These are phyloP conservation scores for Gambusia affinis DNA, from an alignment of 2,113 vertebrate species.

Conservation along the genomic window DNA sequence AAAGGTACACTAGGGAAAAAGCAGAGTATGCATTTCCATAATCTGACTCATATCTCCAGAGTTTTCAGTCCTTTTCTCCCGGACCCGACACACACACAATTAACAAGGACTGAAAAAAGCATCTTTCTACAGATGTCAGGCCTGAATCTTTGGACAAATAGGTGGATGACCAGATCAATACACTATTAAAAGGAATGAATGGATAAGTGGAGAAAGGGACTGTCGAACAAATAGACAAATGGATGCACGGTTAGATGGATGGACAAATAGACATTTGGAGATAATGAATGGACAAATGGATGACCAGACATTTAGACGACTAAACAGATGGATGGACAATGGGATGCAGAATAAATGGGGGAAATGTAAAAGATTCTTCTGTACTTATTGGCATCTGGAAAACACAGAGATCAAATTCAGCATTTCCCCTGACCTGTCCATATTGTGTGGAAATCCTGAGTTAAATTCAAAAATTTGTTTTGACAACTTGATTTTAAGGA, in stretches of 20 bases:
- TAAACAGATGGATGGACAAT: neutral
- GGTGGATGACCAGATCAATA: neutral
- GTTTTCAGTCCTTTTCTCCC: neutral
- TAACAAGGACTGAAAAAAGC: too few relatives aligned
- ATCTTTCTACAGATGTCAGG: neutral
- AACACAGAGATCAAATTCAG: too few relatives aligned
- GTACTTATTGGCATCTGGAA: too few relatives aligned
- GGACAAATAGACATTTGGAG: too few relatives aligned
- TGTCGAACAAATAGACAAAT: neutral
- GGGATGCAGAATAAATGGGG: too few relatives aligned
- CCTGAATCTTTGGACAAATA: neutral
- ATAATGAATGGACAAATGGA: too few relatives aligned
- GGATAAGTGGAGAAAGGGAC: neutral
- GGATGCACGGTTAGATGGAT: neutral
- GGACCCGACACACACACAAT: too few relatives aligned
- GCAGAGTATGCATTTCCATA: neutral
- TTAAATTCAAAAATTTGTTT: neutral
- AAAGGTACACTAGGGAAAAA: neutral
- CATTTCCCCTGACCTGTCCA: too few relatives aligned
- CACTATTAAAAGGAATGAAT: neutral
- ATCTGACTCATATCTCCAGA: neutral
- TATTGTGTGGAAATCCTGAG: too few relatives aligned
- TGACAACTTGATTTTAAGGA: conserved; percentile 33
- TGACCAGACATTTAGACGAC: too few relatives aligned
- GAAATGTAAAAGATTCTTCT: too few relatives aligned